phyloP scores from a whole-genome alignment of 2,113 vertebrate genomes.

The Larimichthys polyactis region DNA sequence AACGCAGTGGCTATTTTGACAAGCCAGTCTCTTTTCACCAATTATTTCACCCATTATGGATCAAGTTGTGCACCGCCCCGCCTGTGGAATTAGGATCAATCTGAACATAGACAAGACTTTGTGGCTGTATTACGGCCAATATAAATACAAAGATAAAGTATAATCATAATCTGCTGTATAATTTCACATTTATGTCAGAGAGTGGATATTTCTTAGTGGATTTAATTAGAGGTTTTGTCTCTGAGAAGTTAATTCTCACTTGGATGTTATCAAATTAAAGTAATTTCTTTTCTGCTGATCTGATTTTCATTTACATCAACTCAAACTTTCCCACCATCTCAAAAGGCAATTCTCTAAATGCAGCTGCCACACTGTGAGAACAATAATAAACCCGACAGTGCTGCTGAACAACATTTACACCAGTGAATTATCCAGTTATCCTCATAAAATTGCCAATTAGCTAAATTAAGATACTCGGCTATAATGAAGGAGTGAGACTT shows the following conservation, averaged over 20 bases:
- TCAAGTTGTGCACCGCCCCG: slow-evolving; percentile 52
- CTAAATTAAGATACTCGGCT: slow-evolving; percentile 62
- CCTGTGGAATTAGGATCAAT: slow-evolving; percentile 67
- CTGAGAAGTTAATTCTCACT: slow-evolving; percentile 33
- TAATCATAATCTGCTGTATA: slow-evolving; percentile 21
- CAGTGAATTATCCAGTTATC: slow-evolving; percentile 49
- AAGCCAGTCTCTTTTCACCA: slow-evolving; percentile 79
- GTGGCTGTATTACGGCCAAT: slow-evolving; percentile 20
- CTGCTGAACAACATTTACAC: slow-evolving; percentile 25
- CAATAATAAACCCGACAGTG: slow-evolving; percentile 33
- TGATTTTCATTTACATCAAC: slow-evolving; percentile 39
- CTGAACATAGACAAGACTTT: slow-evolving; percentile 46
- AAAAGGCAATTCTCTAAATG: slow-evolving; percentile 28
- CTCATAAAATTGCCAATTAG: slow-evolving; percentile 69
- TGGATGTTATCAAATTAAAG: slow-evolving; percentile 35
- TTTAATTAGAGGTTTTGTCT: slow-evolving; percentile 38
- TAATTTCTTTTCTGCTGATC: slow-evolving; percentile 13
- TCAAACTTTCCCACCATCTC: slow-evolving; percentile 38
- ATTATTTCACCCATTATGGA: slow-evolving; percentile 83
- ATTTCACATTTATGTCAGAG: slow-evolving; percentile 31
- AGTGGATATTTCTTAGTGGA: slow-evolving; percentile 16
- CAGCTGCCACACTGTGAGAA: slow-evolving; percentile 38
- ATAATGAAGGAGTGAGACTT: slow-evolving; percentile 63
- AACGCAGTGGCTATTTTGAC: slow-evolving; percentile 76
- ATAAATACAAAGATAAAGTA: slow-evolving; percentile 30